Evolutionary conservation across 2,797 vertebrate species (phyloP).

Genomic region (Megalops cyprinoides): DNA sequence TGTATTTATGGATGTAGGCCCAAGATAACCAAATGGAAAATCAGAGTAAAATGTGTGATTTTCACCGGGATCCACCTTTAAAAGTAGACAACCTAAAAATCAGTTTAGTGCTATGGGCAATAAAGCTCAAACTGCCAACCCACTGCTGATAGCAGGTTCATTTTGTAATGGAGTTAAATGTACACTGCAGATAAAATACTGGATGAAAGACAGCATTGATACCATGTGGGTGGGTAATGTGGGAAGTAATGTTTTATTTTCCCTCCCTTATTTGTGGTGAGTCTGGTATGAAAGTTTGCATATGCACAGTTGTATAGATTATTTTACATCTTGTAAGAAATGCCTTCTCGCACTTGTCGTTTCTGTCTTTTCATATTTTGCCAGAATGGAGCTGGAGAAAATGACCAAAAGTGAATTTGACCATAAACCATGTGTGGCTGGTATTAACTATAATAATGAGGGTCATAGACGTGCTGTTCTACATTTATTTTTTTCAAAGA

Average conservation of each 20-base stretch:
- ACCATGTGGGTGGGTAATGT: neutral
- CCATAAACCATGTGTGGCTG: no score
- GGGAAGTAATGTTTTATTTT: neutral
- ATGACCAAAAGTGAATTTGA: no score
- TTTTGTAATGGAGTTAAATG: neutral
- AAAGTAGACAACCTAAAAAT: neutral
- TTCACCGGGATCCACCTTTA: no score
- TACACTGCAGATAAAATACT: neutral
- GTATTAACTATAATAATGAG: no score
- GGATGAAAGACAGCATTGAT: neutral
- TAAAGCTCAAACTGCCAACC: neutral
- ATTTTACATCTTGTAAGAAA: neutral
- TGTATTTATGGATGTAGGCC: no score
- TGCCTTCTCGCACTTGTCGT: neutral
- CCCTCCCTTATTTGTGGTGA: neutral
- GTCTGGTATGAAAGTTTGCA: neutral
- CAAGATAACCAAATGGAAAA: no score
- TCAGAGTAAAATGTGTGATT: no score
- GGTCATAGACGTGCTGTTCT: no score
- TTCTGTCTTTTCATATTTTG: neutral
- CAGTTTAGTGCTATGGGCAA: neutral
- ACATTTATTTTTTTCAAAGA: no score
- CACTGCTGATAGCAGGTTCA: neutral
- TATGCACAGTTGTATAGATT: neutral
- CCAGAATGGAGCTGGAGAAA: neutral